Conservation (phyloP, 2,113 vertebrate genomes). For the Ranitomeya variabilis region DNA sequence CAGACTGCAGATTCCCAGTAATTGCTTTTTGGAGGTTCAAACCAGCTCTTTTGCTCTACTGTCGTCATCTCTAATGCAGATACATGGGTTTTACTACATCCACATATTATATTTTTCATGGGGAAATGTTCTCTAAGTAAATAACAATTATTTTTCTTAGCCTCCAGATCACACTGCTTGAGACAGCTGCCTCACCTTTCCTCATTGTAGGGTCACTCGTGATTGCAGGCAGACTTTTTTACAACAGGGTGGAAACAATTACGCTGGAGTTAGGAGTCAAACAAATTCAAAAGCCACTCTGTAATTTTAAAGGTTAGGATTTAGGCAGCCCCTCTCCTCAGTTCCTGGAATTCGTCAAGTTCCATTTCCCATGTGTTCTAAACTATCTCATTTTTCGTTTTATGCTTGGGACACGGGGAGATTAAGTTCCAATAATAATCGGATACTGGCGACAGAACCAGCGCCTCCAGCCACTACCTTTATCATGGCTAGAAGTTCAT, state of each 20-base stretch:
- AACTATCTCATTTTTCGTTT: background rate
- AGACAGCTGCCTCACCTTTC: conserved; percentile 1
- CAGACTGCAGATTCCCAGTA: too few relatives aligned
- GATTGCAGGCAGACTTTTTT: conserved; percentile 20
- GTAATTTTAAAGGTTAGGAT: conserved; percentile 7
- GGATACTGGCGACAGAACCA: background rate
- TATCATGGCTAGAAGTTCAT: background rate
- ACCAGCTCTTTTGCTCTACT: too few relatives aligned
- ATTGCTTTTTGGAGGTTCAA: too few relatives aligned
- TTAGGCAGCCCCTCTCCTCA: background rate
- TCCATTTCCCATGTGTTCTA: conserved; percentile 14
- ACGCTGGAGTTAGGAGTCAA: background rate
- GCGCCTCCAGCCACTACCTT: background rate
- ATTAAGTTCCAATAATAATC: background rate
- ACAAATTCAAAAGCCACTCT: background rate
- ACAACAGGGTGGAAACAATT: conserved; percentile 32
- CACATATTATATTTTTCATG: background rate
- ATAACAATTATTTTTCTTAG: background rate
- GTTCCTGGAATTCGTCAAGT: conserved; percentile 15
- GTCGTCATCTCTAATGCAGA: too few relatives aligned
- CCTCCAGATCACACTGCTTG: background rate
- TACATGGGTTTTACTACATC: background rate
- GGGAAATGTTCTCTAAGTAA: background rate
- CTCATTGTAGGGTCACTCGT: background rate
- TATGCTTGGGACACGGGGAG: background rate